A percentile compares a stretch with the other conserved stretches of the same genome.
These are phyloP conservation scores for Pinna nobilis DNA, from an alignment of 1,140 invertebrate species.

Conservation along the genomic window DNA sequence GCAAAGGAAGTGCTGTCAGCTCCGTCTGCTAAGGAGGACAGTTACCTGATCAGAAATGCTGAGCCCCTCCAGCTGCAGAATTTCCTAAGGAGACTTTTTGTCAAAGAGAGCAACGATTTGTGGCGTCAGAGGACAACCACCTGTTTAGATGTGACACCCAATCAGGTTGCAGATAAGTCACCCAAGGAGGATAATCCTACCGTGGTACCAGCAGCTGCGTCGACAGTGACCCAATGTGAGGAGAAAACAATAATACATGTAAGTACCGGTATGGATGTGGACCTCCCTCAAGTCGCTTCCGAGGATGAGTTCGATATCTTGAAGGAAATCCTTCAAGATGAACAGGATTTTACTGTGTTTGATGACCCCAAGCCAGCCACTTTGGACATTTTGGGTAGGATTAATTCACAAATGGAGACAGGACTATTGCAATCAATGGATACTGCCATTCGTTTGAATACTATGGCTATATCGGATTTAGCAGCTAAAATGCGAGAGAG, in stretches of 20 bases:
- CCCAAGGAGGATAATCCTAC: too few relatives aligned
- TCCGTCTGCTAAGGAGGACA: not conserved
- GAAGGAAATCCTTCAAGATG: too few relatives aligned
- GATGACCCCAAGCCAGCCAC: not conserved
- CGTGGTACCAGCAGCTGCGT: not conserved
- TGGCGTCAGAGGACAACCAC: not conserved
- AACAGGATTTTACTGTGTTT: too few relatives aligned
- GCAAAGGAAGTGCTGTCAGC: not conserved
- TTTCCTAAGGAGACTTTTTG: not conserved
- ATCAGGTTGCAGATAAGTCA: too few relatives aligned
- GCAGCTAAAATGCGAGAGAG: not conserved
- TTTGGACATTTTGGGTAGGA: not conserved
- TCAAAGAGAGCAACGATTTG: not conserved
- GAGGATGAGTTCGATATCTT: too few relatives aligned
- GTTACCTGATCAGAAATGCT: not conserved
- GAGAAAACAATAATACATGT: not conserved
- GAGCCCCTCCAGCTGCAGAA: not conserved
- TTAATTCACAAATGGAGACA: not conserved
- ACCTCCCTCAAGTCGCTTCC: not conserved
- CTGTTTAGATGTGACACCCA: not conserved
- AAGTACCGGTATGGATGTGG: not conserved
- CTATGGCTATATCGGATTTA: not conserved
- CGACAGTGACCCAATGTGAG: not conserved
- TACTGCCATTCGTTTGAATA: not conserved
- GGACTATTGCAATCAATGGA: not conserved